Evolutionary conservation across 2,888 invertebrate genomes (phyloP), one percentile per base, ranked within the genome.

Genomic region (Stenichneumon culpator): DNA sequence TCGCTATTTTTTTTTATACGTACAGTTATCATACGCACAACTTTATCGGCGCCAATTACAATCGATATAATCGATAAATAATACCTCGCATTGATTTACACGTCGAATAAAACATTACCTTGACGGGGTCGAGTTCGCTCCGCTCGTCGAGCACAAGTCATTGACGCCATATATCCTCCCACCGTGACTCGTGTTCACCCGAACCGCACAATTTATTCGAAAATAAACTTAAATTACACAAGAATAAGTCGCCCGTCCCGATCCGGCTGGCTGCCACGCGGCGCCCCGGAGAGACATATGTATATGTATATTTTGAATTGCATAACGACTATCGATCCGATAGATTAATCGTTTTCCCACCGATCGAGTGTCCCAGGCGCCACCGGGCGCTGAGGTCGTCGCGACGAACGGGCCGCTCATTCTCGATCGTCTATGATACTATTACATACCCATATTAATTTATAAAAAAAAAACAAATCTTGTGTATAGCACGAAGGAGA

Each of bases 261-360:
- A n/a, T 44, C 44, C 44, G 44, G 44, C 39, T 11, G 11, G 32
- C 65, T 75, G 65, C 52, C 75, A 52, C 67, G 16, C 65, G 65
- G 25, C 16, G 25, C n/a, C 19, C 52, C 16, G 44, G 16, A 44
- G 14, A 4, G 11, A 44, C 16, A 44, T 16, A 44, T 44, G 16
- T 44, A 16, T 16, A 44, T 44, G 14, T 16, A 50, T n/a, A 36
- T 19, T 69, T 9, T 39, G 19, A 78, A 78, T 78, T 78, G 57
- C 78, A 69, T 69, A 78, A 78, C 69, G 68, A 78, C 57, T 32
- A 68, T 57, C 78, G 78, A 57, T 78, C 57, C 68, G 78, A 28
- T 47, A 57, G 78, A 78, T 69, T 22, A 57, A 78, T 78, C 78
- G 54, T 73, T 73, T 57, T 60, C 16, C 39, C 54, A 22, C 28